phyloP scores from a whole-genome alignment of 2,113 vertebrate genomes.

The Gulo gulo region DNA sequence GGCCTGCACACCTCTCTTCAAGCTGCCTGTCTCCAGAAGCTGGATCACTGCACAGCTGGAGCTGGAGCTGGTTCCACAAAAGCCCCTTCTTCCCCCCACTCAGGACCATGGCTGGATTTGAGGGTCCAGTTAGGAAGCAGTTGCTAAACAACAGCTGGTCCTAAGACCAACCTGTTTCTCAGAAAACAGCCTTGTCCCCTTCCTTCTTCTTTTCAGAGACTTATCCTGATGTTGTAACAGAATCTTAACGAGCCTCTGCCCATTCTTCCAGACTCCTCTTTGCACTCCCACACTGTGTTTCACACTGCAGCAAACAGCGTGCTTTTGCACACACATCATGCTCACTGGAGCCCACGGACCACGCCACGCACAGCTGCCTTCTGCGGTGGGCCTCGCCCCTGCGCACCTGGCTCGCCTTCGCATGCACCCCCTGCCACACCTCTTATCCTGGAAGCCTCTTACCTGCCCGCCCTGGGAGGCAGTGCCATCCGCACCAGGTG shows the following conservation, averaged over 20 bases:
- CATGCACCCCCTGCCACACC: background rate
- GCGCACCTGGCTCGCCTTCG: rapidly evolving
- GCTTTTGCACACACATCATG: rapidly evolving
- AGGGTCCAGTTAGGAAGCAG: background rate
- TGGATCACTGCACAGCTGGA: background rate
- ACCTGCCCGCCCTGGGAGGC: rapidly evolving
- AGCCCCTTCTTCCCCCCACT: rapidly evolving
- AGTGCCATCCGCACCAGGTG: rapidly evolving
- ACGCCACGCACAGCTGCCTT: rapidly evolving
- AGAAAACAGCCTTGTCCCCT: no score
- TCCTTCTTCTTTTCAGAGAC: background rate
- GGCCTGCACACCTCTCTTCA: background rate
- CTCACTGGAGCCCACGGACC: background rate
- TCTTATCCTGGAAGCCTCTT: background rate
- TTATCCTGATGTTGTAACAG: background rate
- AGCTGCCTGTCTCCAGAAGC: background rate
- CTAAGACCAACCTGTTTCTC: background rate
- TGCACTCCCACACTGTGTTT: rapidly evolving
- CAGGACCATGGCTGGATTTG: rapidly evolving
- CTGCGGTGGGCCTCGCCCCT: rapidly evolving
- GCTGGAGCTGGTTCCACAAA: background rate
- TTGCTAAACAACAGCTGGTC: background rate
- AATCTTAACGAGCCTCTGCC: background rate
- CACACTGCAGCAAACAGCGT: rapidly evolving
- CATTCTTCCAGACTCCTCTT: background rate